phyloP scores from a whole-genome alignment of 1,140 invertebrate species.

The Oppia nitens region DNA sequence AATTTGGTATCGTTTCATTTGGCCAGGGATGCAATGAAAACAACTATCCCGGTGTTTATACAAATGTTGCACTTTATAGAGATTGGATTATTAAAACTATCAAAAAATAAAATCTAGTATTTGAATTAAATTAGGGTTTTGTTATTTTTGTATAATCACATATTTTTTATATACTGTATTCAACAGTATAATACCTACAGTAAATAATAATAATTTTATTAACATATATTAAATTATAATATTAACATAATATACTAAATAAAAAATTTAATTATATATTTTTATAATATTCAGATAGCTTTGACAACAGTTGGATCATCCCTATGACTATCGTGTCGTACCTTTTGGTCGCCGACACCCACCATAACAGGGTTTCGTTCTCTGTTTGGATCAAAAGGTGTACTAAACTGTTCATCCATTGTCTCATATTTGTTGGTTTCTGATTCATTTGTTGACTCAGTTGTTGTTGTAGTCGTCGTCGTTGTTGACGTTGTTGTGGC shows the following conservation, averaged over 20 bases:
- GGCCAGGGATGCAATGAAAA: too few species aligned
- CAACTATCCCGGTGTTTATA: too few species aligned
- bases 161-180: too few species aligned
- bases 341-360: neutral
- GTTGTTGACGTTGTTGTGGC: neutral
- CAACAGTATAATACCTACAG: too few species aligned
- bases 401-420: neutral
- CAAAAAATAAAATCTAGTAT: too few species aligned
- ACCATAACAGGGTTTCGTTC: neutral
- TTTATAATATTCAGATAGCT: neutral
- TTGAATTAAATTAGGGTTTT: too few species aligned
- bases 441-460: neutral
- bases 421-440: neutral
- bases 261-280: neutral
- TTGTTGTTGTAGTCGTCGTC: neutral
- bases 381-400: neutral
- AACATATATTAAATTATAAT: neutral
- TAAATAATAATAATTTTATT: too few species aligned
- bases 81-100: too few species aligned
- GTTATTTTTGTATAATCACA: too few species aligned
- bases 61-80: too few species aligned
- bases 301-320: neutral
- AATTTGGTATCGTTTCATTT: too few species aligned
- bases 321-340: neutral
- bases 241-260: neutral